phyloP scores from a whole-genome alignment of 2,797 vertebrate species.

The Tokudaia muenninki region DNA sequence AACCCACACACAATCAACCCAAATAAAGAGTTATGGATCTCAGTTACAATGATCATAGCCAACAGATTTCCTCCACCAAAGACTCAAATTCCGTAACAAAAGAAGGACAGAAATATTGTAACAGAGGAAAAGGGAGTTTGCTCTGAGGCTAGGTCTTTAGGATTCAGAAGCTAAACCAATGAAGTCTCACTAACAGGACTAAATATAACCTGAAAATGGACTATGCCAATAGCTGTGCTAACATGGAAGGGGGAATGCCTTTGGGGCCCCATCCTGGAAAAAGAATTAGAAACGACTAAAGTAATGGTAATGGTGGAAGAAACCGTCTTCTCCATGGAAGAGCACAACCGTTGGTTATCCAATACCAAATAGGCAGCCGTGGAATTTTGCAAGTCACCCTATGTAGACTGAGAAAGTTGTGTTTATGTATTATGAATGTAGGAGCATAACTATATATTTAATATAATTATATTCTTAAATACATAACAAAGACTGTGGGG shows the following conservation, averaged over 20 bases:
- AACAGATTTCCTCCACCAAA: background rate
- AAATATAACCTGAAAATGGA: background rate
- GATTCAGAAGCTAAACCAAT: background rate
- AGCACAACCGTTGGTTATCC: background rate
- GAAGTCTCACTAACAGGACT: background rate
- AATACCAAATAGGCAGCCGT: background rate
- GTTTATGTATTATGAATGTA: background rate
- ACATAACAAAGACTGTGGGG: background rate
- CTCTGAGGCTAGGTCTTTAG: too few relatives aligned
- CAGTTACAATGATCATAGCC: background rate
- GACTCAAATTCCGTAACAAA: background rate
- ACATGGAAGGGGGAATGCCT: background rate
- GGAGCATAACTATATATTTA: background rate
- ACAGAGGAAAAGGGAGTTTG: background rate
- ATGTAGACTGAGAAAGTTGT: background rate
- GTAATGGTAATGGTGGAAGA: background rate
- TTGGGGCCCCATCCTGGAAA: background rate
- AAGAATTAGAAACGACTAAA: background rate
- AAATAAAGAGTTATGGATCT: background rate
- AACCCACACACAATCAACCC: too few relatives aligned
- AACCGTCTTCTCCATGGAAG: background rate
- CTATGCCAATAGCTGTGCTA: background rate
- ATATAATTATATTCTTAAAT: background rate
- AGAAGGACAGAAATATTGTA: background rate
- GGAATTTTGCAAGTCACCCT: too few relatives aligned